A percentile compares a stretch with the other conserved stretches of the same genome.
Conservation (phyloP, 2,113 vertebrate genomes). For the Pongo pygmaeus region DNA sequence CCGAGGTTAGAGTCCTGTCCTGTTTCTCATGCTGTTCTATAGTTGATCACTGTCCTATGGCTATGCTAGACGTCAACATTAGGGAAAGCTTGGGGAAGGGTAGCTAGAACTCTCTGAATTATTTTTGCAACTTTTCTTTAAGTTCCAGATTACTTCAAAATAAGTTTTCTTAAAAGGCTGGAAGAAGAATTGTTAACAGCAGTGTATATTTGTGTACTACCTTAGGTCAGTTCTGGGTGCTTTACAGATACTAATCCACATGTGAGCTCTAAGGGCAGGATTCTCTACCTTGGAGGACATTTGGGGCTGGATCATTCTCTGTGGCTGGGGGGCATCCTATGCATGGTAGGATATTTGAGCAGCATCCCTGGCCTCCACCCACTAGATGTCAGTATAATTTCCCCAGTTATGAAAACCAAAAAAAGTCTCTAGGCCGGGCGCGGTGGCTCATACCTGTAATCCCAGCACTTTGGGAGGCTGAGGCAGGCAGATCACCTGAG, state of each 20-base stretch:
- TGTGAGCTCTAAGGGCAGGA: neutral
- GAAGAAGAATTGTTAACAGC: neutral
- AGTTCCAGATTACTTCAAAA: neutral
- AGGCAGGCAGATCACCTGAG: no score
- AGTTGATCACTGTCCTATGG: neutral
- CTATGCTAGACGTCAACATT: neutral
- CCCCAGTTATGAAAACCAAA: neutral
- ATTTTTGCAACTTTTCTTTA: slow-evolving; percentile 11
- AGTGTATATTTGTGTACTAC: neutral
- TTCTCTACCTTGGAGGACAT: neutral
- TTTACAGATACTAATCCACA: neutral
- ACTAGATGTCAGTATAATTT: neutral
- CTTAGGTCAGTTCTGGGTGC: neutral
- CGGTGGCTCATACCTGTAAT: no score
- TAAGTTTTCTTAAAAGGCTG: neutral
- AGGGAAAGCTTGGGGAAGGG: neutral
- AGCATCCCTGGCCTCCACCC: neutral
- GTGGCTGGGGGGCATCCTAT: neutral
- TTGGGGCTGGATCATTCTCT: neutral
- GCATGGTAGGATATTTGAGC: neutral
- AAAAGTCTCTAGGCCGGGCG: neutral
- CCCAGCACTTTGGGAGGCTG: no score
- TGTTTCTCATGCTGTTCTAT: neutral
- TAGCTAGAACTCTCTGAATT: neutral
- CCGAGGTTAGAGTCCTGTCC: neutral